Conservation (phyloP, 35 echinoderm and acorn worm genomes). For the Anneissia japonica region DNA sequence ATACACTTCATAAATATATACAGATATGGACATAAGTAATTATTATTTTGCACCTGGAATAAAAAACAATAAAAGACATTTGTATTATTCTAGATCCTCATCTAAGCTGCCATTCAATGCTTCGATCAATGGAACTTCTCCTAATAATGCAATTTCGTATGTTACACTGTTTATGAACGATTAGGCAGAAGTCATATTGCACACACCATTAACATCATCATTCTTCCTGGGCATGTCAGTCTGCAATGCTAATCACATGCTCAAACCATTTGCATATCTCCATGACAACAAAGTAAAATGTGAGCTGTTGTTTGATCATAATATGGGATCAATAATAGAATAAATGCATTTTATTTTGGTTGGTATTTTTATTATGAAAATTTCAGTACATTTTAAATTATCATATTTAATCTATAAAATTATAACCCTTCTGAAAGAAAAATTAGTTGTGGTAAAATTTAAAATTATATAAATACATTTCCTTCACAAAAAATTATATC, state of each 20-base stretch:
- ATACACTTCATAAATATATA: no score
- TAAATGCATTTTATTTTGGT: not conserved
- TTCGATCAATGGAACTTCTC: not conserved
- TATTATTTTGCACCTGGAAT: no score
- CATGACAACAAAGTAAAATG: not conserved
- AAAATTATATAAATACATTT: no score
- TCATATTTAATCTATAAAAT: no score
- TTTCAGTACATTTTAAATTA: not conserved
- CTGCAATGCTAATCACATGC: not conserved
- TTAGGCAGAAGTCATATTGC: not conserved
- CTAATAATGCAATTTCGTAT: not conserved
- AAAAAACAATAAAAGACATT: no score
- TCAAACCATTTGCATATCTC: not conserved
- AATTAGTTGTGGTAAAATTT: no score
- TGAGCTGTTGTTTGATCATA: not conserved
- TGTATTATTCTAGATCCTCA: no score
- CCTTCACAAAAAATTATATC: no score
- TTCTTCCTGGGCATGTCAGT: not conserved
- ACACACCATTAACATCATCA: not conserved
- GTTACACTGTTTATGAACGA: not conserved
- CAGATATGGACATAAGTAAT: no score
- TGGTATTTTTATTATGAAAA: not conserved
- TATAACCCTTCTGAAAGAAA: no score
- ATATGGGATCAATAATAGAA: not conserved
- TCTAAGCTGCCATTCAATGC: no score